Evolutionary conservation across 2,888 invertebrate species (phyloP).

Genomic region (Lasioglossum figueresi): DNA sequence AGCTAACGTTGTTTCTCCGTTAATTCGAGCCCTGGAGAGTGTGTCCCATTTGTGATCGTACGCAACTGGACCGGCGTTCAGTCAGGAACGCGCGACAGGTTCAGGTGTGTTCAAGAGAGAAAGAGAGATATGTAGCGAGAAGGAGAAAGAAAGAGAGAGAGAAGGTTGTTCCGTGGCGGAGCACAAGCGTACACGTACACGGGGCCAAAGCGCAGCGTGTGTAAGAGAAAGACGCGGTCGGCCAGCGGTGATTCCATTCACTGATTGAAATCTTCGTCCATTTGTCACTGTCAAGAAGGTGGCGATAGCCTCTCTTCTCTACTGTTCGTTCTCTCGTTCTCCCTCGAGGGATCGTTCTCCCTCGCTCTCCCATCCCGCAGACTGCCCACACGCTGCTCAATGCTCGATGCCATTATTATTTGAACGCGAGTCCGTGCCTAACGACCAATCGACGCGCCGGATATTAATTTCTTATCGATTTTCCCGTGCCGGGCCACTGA

Average conservation of each 20-base stretch:
- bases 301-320: slow-evolving; percentile 82
- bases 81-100: slow-evolving; percentile 77
- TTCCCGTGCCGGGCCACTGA: slow-evolving; percentile 18
- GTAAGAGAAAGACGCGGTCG: slow-evolving; percentile 76
- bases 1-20: slow-evolving; percentile 25
- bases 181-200: slow-evolving; percentile 29
- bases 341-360: slow-evolving; percentile 63
- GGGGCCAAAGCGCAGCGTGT: slow-evolving; percentile 45
- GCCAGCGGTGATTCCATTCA: slow-evolving; percentile 87
- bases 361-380: slow-evolving; percentile 60
- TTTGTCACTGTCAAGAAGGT: slow-evolving; percentile 90
- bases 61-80: slow-evolving; percentile 69
- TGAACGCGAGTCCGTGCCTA: slow-evolving; percentile 75
- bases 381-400: slow-evolving; percentile 79
- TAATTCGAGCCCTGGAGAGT: slow-evolving; percentile 42
- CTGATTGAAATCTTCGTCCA: slow-evolving; percentile 91
- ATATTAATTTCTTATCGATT: slow-evolving; percentile 81
- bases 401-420: slow-evolving; percentile 81
- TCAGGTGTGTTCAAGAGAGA: slow-evolving; percentile 73
- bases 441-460: slow-evolving; percentile 81
- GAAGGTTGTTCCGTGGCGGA: slow-evolving; percentile 48
- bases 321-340: slow-evolving; percentile 52
- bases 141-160: slow-evolving; percentile 47
- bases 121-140: background rate
- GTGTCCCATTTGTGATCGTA: slow-evolving; percentile 58